Evolutionary conservation across 2,113 vertebrate genomes (phyloP).

Genomic region (Gracilinanus agilis): DNA sequence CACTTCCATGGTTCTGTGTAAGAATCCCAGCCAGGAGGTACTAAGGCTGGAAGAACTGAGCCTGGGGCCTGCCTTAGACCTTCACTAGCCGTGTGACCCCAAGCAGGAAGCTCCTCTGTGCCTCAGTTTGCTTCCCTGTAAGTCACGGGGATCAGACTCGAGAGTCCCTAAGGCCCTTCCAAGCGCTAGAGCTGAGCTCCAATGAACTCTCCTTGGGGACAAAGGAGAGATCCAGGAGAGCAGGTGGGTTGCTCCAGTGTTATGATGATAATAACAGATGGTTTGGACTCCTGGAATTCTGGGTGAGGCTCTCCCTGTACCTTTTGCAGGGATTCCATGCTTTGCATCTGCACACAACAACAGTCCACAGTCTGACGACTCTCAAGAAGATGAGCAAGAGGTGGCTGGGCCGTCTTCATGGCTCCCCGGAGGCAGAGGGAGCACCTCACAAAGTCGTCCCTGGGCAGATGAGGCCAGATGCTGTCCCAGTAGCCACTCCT

Average conservation of each 20-base stretch:
- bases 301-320: too few species aligned
- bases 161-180: not conserved
- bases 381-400: not conserved
- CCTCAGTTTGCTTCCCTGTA: not conserved
- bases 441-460: too few species aligned
- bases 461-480: too few species aligned
- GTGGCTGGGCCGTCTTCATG: not conserved
- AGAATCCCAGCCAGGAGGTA: not conserved
- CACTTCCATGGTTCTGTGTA: not conserved
- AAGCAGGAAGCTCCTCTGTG: not conserved
- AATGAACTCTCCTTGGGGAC: not conserved
- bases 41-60: too few species aligned
- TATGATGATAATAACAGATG: too few species aligned
- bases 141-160: not conserved
- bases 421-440: not conserved
- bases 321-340: too few species aligned
- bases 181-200: not conserved
- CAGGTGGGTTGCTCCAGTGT: not conserved
- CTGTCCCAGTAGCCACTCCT: not conserved
- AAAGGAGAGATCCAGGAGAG: not conserved
- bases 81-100: too few species aligned
- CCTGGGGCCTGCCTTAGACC: too few species aligned
- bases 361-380: not conserved
- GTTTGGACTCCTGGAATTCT: too few species aligned
- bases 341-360: too few species aligned